Percentiles rank a stretch among this genome's conserved stretches.
phyloP scores from a whole-genome alignment of 1,140 invertebrate species.

The Neoseiulus cucumeris region DNA sequence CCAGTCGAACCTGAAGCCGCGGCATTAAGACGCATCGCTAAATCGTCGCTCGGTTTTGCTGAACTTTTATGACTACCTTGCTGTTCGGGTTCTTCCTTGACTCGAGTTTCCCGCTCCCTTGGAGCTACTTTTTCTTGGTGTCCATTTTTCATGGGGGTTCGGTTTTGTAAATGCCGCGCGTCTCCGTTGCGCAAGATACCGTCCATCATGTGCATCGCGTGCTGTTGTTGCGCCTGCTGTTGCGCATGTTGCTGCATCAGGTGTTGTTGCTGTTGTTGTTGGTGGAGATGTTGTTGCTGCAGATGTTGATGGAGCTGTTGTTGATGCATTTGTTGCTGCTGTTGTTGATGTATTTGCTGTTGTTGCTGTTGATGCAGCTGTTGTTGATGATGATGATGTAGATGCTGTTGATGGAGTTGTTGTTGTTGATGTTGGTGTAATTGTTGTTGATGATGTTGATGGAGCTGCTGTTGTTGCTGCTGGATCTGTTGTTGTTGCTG shows the following conservation, averaged over 20 bases:
- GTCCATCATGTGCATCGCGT: slow-evolving; percentile 22
- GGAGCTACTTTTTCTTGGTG: too few species aligned
- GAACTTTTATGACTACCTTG: too few species aligned
- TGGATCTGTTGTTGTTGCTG: slow-evolving; percentile 14
- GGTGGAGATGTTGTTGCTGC: slow-evolving; percentile 13
- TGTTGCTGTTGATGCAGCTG: slow-evolving; percentile 6
- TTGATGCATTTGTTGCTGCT: neutral
- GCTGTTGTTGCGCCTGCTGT: slow-evolving; percentile 34
- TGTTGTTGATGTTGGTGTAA: neutral
- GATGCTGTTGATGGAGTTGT: neutral
- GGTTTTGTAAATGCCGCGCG: too few species aligned
- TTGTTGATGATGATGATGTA: slow-evolving; percentile 10
- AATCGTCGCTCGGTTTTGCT: too few species aligned
- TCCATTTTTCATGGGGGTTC: too few species aligned
- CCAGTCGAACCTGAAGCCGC: too few species aligned
- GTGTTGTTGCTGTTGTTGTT: slow-evolving; percentile 13
- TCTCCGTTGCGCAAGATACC: too few species aligned
- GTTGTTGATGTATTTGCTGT: slow-evolving; percentile 11
- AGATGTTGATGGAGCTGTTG: slow-evolving; percentile 10
- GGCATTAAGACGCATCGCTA: too few species aligned
- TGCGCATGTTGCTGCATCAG: neutral
- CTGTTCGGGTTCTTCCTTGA: too few species aligned
- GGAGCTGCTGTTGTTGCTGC: slow-evolving; percentile 9
- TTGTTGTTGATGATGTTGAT: slow-evolving; percentile 12
- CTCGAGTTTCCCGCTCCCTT: too few species aligned